Base-by-base conservation (phyloP, 2,888 invertebrate genomes). In the Temnothorax ravouxi region DNA sequence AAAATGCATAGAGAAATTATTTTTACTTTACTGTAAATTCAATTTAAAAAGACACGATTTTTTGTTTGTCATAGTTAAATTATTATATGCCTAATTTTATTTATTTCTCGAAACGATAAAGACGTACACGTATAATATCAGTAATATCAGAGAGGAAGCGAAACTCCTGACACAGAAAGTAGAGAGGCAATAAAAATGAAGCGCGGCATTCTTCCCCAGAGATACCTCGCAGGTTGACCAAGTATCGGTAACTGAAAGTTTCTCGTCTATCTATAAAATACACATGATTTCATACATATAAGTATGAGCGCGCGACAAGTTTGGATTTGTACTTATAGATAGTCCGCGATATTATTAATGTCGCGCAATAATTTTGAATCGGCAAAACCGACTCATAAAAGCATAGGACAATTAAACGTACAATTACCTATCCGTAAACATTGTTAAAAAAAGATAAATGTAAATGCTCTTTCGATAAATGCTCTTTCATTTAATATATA, bases 11-110 rank as follows among this genome's bases (percentile, higher is more conserved):
- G 0, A 34, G 15, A 54, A 38, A 56, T 72, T 66, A 9, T 72
- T 61, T 61, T 44, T 44, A 59, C 6, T 25, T 25, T 41, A 15
- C 3, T 41, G 25, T 44, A 50, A 75, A 64, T 1, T 74, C 0
- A 62, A 38, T 34, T 15, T 11, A 71, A 56, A 41, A 38, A 38
- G 13, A 21, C 11, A 5, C 18, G 9, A 29, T 54, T 6, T 34
- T 25, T 67, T 5, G 1, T 9, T 41, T 44, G 3, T 38, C n/a
- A 6, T 13, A 29, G 29, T 29, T 52, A 38, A 5, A 52, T 76
- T 38, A 64, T 56, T 9, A 81, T 86, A 86, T 2, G 18, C 77
- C 84, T 87, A 89, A 90, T 91, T 50, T 91, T 87, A 84, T 50
- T 18, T 86, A 86, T 87, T 89, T 77, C 86, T 29, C 84, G 56